Evolutionary conservation across 2,113 vertebrate genomes (phyloP).

Genomic region (Nannospalax galili): DNA sequence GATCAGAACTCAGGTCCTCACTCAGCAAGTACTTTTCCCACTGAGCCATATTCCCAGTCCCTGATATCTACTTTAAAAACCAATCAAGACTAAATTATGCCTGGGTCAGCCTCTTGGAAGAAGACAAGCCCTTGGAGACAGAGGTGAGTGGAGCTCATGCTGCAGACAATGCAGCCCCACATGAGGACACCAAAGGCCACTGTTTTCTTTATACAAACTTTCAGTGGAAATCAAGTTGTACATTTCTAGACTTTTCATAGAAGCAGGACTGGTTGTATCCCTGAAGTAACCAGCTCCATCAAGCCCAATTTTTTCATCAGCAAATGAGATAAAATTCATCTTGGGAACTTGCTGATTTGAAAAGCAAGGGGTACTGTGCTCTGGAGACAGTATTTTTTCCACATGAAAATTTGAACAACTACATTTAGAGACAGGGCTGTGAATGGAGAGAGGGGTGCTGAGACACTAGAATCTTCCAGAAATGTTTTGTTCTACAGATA

Average conservation of each 20-base stretch:
- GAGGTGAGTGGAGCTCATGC: background rate
- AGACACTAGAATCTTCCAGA: background rate
- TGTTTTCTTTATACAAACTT: background rate
- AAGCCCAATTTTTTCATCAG: background rate
- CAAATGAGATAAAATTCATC: constrained; percentile 18
- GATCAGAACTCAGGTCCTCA: background rate
- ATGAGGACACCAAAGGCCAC: background rate
- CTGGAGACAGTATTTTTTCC: constrained; percentile 17
- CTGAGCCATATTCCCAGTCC: background rate
- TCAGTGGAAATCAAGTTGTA: background rate
- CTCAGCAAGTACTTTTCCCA: too few relatives aligned
- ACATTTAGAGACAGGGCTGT: background rate
- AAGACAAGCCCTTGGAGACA: background rate
- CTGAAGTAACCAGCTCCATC: background rate
- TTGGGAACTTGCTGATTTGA: constrained; percentile 29
- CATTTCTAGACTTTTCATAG: background rate
- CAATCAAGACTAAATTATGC: background rate
- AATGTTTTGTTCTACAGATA: background rate
- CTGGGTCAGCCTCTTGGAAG: background rate
- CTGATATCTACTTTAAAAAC: background rate
- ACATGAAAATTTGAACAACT: background rate
- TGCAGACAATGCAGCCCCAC: background rate
- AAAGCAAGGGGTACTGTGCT: background rate
- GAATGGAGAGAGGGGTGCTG: background rate
- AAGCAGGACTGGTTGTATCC: background rate